Conservation (phyloP, 2,113 vertebrate genomes). For the Prolemur simus region DNA sequence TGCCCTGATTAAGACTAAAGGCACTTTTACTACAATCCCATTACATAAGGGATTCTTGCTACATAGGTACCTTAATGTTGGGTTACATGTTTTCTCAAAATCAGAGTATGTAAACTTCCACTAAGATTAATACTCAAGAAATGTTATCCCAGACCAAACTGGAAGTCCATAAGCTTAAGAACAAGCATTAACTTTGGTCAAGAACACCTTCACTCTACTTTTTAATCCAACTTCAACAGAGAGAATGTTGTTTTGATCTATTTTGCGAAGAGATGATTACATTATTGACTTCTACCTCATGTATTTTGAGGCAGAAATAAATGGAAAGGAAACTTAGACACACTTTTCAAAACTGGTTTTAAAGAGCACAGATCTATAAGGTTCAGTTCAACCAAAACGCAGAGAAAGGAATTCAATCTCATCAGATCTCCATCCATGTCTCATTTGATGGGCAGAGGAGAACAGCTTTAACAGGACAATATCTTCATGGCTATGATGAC, state of each 20-base stretch:
- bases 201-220: not conserved
- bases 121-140: not conserved
- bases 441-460: not conserved
- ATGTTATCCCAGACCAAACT: not conserved
- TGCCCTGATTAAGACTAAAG: not conserved
- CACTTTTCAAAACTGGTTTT: not conserved
- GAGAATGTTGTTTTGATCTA: not conserved
- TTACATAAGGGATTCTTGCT: not conserved
- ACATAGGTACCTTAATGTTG: not conserved
- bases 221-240: not conserved
- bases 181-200: not conserved
- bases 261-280: not conserved
- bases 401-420: not conserved
- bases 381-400: not conserved
- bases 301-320: not conserved
- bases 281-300: not conserved
- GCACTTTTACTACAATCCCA: not conserved
- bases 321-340: not conserved
- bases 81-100: not conserved
- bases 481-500: not conserved
- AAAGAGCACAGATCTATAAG: not conserved
- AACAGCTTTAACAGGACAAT: not conserved
- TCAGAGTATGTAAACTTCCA: not conserved
- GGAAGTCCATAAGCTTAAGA: not conserved
- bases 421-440: not conserved